Base-by-base conservation (phyloP, 2,797 vertebrate species). In the Percopsis omiscomaycus region DNA sequence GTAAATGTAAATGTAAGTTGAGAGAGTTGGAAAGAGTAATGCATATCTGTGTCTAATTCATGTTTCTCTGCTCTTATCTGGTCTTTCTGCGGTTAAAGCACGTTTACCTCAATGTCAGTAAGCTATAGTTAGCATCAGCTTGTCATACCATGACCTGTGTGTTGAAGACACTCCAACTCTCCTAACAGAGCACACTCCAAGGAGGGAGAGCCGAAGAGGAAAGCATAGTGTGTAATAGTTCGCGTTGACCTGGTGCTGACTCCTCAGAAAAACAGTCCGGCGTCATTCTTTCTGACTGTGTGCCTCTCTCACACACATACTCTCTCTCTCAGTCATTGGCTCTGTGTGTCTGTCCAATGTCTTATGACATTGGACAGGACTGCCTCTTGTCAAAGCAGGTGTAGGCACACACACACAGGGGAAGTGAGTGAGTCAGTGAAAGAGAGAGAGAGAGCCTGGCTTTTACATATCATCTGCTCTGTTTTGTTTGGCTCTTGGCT, bases 341-440 rank as follows among this genome's bases (percentile, higher is more conserved):
- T 56, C 52, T 27, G 13, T 54, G 52, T 54, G 27, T 54, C 3
- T 54, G 51, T 10, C 37, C 37, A 42, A 9, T 8, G 37, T 22
- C 37, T 42, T 42, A 9, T 42, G 8, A 42, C 59, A 62, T 68
- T 49, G 22, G 22, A 22, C 30, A 48, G 42, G 42, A 59, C 66
- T 79, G 73, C 56, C 0, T 69, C 70, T 48, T 59, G 61, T 66
- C 60, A 61, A 15, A 14, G 45, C 68, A 61, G 66, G 59, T 74
- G 29, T 28, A 16, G 6, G 6, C 15, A 27, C 50, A 52, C 50
- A 51, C 50, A 27, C 4, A 27, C 15, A 27, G 1, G 14, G 10
- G 14, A 1, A 47, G 22, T 22, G 22, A 22, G 22, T 22, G 22
- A 22, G 22, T 22, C 22, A 22, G 22, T 22, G 12, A 47, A 3